Evolutionary conservation across 1,140 invertebrate species (phyloP), one percentile per base, ranked within the genome.

Genomic region (Drosophila funebris): DNA sequence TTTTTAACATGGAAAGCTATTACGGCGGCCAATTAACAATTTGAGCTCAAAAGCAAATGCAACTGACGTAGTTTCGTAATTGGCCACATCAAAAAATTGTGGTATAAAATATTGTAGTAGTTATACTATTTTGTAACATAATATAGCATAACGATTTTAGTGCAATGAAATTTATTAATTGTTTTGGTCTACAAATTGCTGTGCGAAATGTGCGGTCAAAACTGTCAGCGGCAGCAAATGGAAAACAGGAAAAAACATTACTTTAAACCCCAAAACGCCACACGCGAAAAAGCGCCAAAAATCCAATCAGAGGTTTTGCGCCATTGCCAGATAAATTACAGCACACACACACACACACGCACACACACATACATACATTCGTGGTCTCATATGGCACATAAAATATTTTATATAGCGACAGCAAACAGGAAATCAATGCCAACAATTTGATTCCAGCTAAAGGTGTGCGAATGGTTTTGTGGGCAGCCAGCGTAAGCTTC

Each of bases 281-380:
- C 72, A 63, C 62, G 63, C 62, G 62, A 73, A 71, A 84, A 62
- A 66, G 29, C 61, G 31, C 43, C 56, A 62, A 82, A 85, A 88
- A 88, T 89, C 69, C 76, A 89, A 88, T 89, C 83, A 88, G 39
- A 50, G 71, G 58, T 68, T 67, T 68, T 48, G 62, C 72, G 58
- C 78, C 61, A 54, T 54, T 64, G 64, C 57, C 52, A 88, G 66
- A 88, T 88, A 79, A 79, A 88, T 88, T 79, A 74, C 78, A 71
- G 33, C 41, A 61, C 39, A 61, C 53, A 50, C 63, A 61, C 54
- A 37, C 48, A 62, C 66, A 50, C 22, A 43, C 20, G 43, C 36
- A 36, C 57, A 66, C 54, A 60, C 46, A 71, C 57, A 62, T 33
- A 24, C 37, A 62, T 31, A 31, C 22, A 63, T 31, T 27, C n/a